phyloP scores from a whole-genome alignment of 2,113 vertebrate species.

The Romanogobio albipinnatus region DNA sequence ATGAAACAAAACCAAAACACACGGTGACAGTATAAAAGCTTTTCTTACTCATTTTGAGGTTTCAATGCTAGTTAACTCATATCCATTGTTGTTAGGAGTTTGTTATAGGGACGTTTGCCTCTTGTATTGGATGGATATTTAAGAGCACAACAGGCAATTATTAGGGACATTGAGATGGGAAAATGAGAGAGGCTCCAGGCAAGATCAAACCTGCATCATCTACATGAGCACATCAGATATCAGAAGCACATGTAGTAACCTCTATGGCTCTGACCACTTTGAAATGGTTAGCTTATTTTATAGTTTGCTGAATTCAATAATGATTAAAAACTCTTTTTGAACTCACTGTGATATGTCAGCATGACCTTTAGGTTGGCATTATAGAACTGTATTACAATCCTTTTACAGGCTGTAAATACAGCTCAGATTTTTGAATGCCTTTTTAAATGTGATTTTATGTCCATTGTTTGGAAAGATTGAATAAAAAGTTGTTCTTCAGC shows the following conservation, averaged over 20 bases:
- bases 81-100: background rate
- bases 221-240: background rate
- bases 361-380: slow-evolving; percentile 10
- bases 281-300: background rate
- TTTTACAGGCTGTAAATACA: background rate
- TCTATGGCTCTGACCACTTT: background rate
- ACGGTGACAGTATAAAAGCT: background rate
- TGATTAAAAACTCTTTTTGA: background rate
- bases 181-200: too few relatives aligned
- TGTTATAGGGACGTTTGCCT: too few relatives aligned
- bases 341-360: background rate
- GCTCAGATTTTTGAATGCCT: background rate
- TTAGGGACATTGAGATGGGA: background rate
- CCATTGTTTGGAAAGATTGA: background rate
- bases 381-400: background rate
- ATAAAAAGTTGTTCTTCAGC: background rate
- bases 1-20: too few relatives aligned
- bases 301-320: background rate
- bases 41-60: background rate
- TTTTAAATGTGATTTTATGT: slow-evolving; percentile 7
- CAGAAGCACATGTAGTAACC: background rate
- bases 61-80: too few relatives aligned
- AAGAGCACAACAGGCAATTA: too few relatives aligned
- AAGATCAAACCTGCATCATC: background rate
- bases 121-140: too few relatives aligned